Percentiles rank a stretch among this genome's conserved stretches.
Conservation (phyloP, 2,888 invertebrate genomes). For the Pristionchus exspectatus region DNA sequence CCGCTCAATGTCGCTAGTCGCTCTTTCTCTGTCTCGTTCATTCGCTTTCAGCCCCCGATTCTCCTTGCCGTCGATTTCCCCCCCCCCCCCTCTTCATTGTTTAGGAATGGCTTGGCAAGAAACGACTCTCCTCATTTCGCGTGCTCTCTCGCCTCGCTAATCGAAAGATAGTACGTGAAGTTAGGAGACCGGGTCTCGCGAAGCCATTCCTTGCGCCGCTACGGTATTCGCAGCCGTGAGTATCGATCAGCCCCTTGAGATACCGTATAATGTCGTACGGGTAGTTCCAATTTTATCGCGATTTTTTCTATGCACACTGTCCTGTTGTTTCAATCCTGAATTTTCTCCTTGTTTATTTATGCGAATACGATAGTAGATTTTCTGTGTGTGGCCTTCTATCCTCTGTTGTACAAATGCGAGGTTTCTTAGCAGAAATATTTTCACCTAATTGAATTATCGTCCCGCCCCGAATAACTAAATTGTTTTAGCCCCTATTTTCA, state of each 20-base stretch:
- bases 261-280: not conserved
- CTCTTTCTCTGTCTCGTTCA: not conserved
- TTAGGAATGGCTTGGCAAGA: not conserved
- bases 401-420: not conserved
- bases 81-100: not conserved
- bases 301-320: not conserved
- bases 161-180: not conserved
- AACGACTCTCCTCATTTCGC: not conserved
- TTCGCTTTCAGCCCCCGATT: not conserved
- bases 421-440: not conserved
- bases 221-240: not conserved
- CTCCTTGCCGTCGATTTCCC: not conserved
- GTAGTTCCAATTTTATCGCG: not conserved
- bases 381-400: not conserved
- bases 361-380: constrained; percentile 39
- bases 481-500: not conserved
- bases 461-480: not conserved
- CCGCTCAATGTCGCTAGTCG: constrained; percentile 32
- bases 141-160: not conserved
- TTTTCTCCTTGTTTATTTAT: not conserved
- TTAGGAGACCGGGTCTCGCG: not conserved
- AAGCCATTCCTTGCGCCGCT: not conserved
- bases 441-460: too few relatives aligned
- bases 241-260: not conserved
- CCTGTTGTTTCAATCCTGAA: not conserved